A percentile compares a stretch with the other conserved stretches of the same genome.
Conservation (phyloP, 2,888 invertebrate species). For the Lepeophtheirus nordmannii region DNA sequence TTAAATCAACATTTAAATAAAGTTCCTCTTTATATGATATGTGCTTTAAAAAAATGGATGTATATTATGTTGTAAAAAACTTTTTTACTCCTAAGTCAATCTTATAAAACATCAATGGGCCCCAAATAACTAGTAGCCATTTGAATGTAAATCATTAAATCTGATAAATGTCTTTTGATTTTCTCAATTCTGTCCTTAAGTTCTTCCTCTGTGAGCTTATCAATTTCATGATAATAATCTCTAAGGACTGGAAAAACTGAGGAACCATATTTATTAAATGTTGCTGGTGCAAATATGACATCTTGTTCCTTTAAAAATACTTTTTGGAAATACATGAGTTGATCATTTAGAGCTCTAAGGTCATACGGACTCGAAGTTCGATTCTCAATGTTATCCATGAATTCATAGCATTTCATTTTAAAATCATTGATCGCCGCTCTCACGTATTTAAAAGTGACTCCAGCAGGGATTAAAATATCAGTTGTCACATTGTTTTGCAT, state of each 20-base stretch:
- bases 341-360: slow-evolving; percentile 26
- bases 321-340: slow-evolving; percentile 27
- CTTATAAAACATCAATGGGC: slow-evolving; percentile 7
- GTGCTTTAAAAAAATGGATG: neutral
- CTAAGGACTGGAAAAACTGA: slow-evolving; percentile 6
- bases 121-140: slow-evolving; percentile 10
- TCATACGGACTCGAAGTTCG: slow-evolving; percentile 11
- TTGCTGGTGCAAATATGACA: slow-evolving; percentile 13
- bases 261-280: neutral
- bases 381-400: neutral
- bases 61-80: neutral
- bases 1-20: neutral
- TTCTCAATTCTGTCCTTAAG: neutral
- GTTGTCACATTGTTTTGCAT: slow-evolving; percentile 7
- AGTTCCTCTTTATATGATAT: neutral
- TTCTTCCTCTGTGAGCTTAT: neutral
- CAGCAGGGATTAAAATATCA: neutral
- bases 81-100: neutral
- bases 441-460: neutral
- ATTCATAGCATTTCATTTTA: neutral
- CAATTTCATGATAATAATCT: slow-evolving; percentile 16
- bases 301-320: slow-evolving; percentile 26
- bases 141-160: slow-evolving; percentile 20
- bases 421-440: slow-evolving; percentile 11
- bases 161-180: slow-evolving; percentile 18